phyloP scores from a whole-genome alignment of 2,113 vertebrate genomes.

The Callaeas wilsoni region DNA sequence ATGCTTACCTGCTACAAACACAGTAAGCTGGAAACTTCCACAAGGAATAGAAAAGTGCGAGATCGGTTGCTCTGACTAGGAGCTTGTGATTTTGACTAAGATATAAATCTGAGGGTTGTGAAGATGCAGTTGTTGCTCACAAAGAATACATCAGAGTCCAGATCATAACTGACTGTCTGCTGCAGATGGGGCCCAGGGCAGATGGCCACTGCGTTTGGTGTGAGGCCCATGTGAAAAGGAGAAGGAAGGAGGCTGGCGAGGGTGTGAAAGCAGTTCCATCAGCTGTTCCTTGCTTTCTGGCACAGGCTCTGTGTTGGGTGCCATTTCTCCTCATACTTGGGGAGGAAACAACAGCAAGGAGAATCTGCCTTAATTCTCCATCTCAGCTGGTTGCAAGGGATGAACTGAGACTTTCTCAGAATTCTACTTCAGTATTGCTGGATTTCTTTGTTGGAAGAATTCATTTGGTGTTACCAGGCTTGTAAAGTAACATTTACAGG shows the following conservation, averaged over 20 bases:
- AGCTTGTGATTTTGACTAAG: not conserved
- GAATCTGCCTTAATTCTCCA: not conserved
- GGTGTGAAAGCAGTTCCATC: not conserved
- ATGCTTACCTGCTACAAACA: not conserved
- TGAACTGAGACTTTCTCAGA: not conserved
- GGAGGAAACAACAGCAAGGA: not conserved
- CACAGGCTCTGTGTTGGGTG: not conserved
- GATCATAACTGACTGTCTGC: not conserved
- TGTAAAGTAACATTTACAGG: not conserved
- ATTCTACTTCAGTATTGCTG: not conserved
- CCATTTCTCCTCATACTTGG: not conserved
- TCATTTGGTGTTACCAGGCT: not conserved
- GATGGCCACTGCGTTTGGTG: not conserved
- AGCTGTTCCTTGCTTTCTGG: not conserved
- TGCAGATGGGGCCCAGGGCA: not conserved
- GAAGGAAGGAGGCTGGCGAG: not conserved
- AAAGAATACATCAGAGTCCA: not conserved
- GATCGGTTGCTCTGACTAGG: not conserved
- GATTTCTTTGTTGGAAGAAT: not conserved
- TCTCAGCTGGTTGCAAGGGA: not conserved
- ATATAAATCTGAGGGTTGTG: not conserved
- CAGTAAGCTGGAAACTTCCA: not conserved
- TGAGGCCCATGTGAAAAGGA: not conserved
- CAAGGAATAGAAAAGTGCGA: not conserved
- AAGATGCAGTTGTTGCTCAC: not conserved